phyloP scores from a whole-genome alignment of 2,113 vertebrate genomes.

The Ciconia stormi region DNA sequence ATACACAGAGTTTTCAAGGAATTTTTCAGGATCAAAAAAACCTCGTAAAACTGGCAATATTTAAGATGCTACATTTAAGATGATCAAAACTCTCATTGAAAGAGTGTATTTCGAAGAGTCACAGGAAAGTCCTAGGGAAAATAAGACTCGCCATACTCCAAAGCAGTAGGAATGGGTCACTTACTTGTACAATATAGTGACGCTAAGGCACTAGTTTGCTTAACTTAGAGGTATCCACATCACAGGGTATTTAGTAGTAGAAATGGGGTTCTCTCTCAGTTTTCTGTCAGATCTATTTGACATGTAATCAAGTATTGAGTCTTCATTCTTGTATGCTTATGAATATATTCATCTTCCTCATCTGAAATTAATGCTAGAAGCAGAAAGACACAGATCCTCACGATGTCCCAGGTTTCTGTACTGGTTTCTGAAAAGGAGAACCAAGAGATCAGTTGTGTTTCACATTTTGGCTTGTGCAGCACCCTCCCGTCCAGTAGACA shows the following conservation, averaged over 20 bases:
- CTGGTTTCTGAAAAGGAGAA: not conserved
- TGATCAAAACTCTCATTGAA: not conserved
- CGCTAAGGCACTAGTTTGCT: not conserved
- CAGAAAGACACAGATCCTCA: not conserved
- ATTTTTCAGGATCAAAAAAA: not conserved
- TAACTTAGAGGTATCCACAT: not conserved
- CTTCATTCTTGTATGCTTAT: not conserved
- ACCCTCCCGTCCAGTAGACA: not conserved
- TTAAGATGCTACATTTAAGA: not conserved
- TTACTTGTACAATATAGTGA: fast-evolving
- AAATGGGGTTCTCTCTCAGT: not conserved
- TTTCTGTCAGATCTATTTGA: not conserved
- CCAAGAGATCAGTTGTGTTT: not conserved
- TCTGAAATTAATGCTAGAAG: not conserved
- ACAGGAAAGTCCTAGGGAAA: not conserved
- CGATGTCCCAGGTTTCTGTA: fast-evolving
- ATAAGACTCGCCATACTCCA: fast-evolving
- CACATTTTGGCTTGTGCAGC: not conserved
- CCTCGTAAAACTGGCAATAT: not conserved
- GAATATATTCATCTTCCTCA: fast-evolving
- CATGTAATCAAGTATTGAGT: not conserved
- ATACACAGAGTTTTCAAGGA: not conserved
- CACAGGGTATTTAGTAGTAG: not conserved
- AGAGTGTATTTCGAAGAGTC: not conserved
- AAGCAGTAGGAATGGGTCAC: not conserved